Evolutionary conservation across 2,888 invertebrate genomes (phyloP).

Genomic region (Pseudeuparius sepicola): DNA sequence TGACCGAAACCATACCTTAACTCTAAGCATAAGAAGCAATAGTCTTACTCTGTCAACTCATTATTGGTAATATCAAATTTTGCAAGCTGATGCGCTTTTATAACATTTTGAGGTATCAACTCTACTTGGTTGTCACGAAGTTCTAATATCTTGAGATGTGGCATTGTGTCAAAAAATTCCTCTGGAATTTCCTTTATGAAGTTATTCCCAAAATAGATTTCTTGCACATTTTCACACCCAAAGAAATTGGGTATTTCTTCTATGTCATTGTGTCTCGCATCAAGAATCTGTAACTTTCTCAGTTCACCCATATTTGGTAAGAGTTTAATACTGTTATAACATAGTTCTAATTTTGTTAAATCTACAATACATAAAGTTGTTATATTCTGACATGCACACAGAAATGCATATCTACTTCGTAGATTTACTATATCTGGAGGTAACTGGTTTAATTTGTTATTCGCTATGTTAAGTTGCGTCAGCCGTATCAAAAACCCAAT

Average conservation of each 20-base stretch:
- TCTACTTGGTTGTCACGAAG: conserved; percentile 74
- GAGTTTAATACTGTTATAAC: conserved; percentile 56
- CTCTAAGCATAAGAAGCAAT: conserved; percentile 3
- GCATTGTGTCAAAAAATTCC: conserved; percentile 61
- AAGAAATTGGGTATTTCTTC: conserved; percentile 63
- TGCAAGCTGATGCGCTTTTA: conserved; percentile 62
- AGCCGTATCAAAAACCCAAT: conserved; percentile 76
- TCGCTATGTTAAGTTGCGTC: conserved; percentile 59
- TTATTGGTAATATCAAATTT: conserved; percentile 82
- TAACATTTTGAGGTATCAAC: conserved; percentile 68
- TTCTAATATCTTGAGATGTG: conserved; percentile 63
- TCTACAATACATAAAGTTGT: conserved; percentile 38
- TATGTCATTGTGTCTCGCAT: conserved; percentile 76
- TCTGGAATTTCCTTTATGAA: conserved; percentile 64
- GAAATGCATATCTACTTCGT: conserved; percentile 60
- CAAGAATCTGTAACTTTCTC: conserved; percentile 62
- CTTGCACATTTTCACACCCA: conserved; percentile 65
- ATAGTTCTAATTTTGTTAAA: conserved; percentile 62
- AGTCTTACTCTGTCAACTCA: conserved; percentile 38
- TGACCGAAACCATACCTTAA: too few relatives aligned
- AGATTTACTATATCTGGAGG: conserved; percentile 75
- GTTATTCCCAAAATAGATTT: conserved; percentile 78
- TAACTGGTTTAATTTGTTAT: conserved; percentile 64
- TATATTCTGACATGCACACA: conserved; percentile 1
- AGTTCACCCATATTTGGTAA: conserved; percentile 63